These are phyloP conservation scores for Moxostoma hubbsi DNA, from an alignment of 2,797 vertebrate species.

Conservation along the genomic window DNA sequence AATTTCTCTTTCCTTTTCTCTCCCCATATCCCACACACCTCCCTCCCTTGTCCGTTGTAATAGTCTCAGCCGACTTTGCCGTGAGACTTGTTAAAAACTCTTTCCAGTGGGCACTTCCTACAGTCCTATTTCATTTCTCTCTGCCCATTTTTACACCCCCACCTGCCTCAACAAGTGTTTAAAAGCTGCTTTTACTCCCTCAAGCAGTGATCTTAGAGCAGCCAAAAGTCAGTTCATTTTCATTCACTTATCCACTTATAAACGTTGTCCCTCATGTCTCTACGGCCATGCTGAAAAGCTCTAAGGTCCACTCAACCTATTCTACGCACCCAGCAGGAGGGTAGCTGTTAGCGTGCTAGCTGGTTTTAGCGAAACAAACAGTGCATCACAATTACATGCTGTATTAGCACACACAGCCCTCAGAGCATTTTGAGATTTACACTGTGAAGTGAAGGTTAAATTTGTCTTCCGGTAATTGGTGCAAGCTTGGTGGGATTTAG, in stretches of 20 bases:
- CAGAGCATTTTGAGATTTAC: not conserved
- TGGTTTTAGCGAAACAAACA: not conserved
- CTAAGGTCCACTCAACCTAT: slow-evolving; percentile 24
- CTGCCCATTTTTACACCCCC: slow-evolving; percentile 5
- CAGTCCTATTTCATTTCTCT: not conserved
- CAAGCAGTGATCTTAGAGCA: slow-evolving; percentile 38
- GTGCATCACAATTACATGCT: slow-evolving; percentile 20
- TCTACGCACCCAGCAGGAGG: slow-evolving; percentile 11
- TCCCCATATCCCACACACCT: slow-evolving; percentile 9
- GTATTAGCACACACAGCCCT: slow-evolving; percentile 4
- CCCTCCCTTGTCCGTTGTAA: slow-evolving; percentile 64
- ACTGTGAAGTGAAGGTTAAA: slow-evolving; percentile 4
- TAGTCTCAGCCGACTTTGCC: slow-evolving; percentile 62
- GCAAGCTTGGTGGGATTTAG: slow-evolving; percentile 24
- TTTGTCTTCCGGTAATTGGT: slow-evolving; percentile 3
- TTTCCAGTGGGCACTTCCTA: slow-evolving; percentile 51
- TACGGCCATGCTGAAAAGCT: slow-evolving; percentile 9
- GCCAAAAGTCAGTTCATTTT: slow-evolving; percentile 4
- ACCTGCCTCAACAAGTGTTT: slow-evolving; percentile 40
- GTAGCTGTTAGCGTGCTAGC: slow-evolving; percentile 3
- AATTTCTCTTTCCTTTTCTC: slow-evolving; percentile 68
- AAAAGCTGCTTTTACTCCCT: slow-evolving; percentile 49
- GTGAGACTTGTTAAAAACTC: slow-evolving; percentile 24
- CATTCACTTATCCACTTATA: not conserved
- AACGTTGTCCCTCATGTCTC: not conserved